Evolutionary conservation across 2,888 invertebrate genomes (phyloP).

Genomic region (Papilio demoleus): DNA sequence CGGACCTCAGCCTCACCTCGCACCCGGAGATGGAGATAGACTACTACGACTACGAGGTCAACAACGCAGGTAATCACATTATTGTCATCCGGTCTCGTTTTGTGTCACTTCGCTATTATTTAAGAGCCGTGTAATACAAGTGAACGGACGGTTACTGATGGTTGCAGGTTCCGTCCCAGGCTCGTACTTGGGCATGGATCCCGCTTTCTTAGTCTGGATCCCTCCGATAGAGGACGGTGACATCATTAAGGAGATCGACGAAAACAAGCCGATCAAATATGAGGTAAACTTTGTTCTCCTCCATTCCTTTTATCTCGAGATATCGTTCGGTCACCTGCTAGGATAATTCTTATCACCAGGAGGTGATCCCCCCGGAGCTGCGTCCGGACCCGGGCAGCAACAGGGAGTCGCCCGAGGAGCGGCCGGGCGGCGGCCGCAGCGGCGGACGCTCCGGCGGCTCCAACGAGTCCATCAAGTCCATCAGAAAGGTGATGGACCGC

Average conservation of each 20-base stretch:
- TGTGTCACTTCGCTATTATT: background rate
- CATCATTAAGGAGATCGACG: slow-evolving; percentile 84
- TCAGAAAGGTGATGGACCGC: slow-evolving; percentile 67
- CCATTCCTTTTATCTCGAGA: background rate
- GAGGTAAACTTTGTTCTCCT: slow-evolving; percentile 60
- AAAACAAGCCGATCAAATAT: slow-evolving; percentile 72
- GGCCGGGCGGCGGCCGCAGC: slow-evolving; percentile 71
- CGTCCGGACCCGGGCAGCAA: slow-evolving; percentile 86
- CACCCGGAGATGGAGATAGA: slow-evolving; percentile 93
- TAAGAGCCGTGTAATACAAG: slow-evolving; percentile 23
- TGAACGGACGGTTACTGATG: slow-evolving; percentile 44
- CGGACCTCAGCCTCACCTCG: slow-evolving; percentile 90
- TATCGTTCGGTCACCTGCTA: too few relatives aligned
- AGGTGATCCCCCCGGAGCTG: slow-evolving; percentile 78
- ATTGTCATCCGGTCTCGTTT: background rate
- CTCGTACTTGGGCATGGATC: slow-evolving; percentile 94
- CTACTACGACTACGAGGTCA: slow-evolving; percentile 95
- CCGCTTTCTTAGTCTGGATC: slow-evolving; percentile 94
- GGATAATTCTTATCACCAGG: slow-evolving; percentile 63
- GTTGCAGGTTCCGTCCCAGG: slow-evolving; percentile 90
- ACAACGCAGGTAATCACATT: slow-evolving; percentile 82
- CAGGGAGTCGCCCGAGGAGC: slow-evolving; percentile 86
- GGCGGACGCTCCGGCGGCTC: slow-evolving; percentile 62
- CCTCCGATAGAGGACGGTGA: slow-evolving; percentile 90
- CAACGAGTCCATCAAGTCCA: slow-evolving; percentile 70